Base-by-base conservation (phyloP, 2,113 vertebrate species). In the Ceyx cyanopectus region DNA sequence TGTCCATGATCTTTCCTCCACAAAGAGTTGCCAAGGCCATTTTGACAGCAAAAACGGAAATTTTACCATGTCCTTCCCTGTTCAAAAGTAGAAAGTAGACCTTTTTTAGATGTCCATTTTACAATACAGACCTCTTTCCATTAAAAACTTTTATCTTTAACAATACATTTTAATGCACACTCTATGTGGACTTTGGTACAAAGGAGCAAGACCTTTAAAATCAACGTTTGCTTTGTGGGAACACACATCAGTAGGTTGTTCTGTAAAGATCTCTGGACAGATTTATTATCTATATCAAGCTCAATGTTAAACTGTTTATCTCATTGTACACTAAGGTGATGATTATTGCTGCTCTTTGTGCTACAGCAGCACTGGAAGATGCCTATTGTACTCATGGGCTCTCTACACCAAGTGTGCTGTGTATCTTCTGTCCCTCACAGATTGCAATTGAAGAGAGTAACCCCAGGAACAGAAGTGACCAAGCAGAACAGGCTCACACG, bases 1-100 rank as follows among this genome's bases (percentile, higher is more conserved):
- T 99, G 97, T 99, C 99, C 98, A 99, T 98, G 97, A 99, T 99
- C 96, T 99, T 99, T 87, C 99, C 99, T 95, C 99, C 99, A 96
- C 99, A 99, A 92, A 99, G 98, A 14, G 99, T 98, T 75, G 98
- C 99, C 90, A 99, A 97, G 78, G 98, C 98, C 98, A 98, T 99
- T 98, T 99, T 99, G 97, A 98, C 98, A 91, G 98, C 98, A 98
- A 99, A 99, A 92, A 99, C 98, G 3, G 99, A 98, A 77, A 99
- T 98, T 97, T 99, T 99, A 91, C 99, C 99, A 73, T 98, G 98
- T 95, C 99, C 98, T 97, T 99, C 99, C 98, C 99, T 99, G 96
- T 97, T 95, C 50, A 95, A 91, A 68, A 97, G 96, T 10, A 96
- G 91, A 37, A 97, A 92, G 26, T 6, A 91, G 45, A 41, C n/a